Percentiles rank a stretch among this genome's conserved stretches.
Conservation (phyloP, 1,140 invertebrate genomes). For the Microplitis demolitor region DNA sequence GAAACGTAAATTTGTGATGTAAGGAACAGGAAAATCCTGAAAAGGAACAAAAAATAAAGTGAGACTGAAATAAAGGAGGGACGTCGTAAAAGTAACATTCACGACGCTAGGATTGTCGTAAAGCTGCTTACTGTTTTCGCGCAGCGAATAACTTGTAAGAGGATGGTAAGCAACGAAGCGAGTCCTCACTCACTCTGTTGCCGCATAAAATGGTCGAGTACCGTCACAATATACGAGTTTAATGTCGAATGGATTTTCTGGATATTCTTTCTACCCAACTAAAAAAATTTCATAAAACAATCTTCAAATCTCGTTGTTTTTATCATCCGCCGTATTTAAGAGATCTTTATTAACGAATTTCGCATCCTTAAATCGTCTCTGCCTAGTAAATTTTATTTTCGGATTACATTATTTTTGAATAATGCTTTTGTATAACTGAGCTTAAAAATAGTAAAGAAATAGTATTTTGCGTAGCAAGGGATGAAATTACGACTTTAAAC, state of each 20-base stretch:
- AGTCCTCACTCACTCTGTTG: constrained; percentile 21
- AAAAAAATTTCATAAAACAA: neutral
- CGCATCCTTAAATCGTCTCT: no score
- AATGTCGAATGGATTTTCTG: constrained; percentile 38
- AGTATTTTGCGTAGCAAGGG: no score
- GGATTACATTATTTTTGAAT: no score
- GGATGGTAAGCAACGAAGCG: neutral
- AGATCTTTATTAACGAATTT: no score
- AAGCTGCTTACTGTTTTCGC: constrained; percentile 41
- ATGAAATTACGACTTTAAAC: no score
- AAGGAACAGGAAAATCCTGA: constrained; percentile 15
- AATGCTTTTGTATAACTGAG: no score
- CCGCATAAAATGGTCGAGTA: neutral
- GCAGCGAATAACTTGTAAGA: neutral
- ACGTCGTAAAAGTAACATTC: constrained; percentile 38
- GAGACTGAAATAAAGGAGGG: neutral
- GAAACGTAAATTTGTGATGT: constrained; percentile 25
- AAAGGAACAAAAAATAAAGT: neutral
- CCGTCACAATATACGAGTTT: neutral
- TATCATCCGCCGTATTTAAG: no score
- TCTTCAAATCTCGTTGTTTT: no score
- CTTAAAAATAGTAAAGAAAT: no score
- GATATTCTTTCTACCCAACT: constrained; percentile 29
- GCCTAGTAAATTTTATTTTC: no score
- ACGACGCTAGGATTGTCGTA: constrained; percentile 40